Base-by-base conservation (phyloP, 2,888 invertebrate species). In the Mesoligia furuncula region DNA sequence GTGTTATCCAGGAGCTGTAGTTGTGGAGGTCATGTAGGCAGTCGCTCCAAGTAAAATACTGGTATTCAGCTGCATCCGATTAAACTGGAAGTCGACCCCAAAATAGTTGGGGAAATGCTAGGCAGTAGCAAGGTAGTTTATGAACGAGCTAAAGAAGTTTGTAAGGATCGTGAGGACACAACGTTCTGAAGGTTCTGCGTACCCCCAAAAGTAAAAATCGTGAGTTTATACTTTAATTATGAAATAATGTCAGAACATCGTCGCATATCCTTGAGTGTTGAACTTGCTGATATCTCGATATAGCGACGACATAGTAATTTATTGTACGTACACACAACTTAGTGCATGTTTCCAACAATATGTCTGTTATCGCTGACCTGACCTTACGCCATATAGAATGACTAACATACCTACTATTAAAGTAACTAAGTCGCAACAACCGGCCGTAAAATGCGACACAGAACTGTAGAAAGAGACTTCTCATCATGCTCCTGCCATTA, bases 291-390 rank as follows among this genome's bases (percentile, higher is more conserved):
- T 84, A 84, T 17, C 48, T 62, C 71, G 27, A 15, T 57, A n/a
- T 17, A 39, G 20, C 36, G 1, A 9, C 80, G 65, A 48, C 57
- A 65, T 57, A 51, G 59, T 57, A 79, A 39, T 71, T 42, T 54
- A 81, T 71, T 64, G 67, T 77, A 48, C 13, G 15, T 73, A n/a
- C 31, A 54, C 27, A 61, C 3, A 31, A 71, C 15, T 36, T 51
- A 65, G 42, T 77, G 80, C 70, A 72, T 54, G 61, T 61, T 79
- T 82, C 74, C 79, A 79, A 68, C 73, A 64, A 74, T 61, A 79
- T 36, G 2, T 59, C 15, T 70, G 48, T 81, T 84, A 84, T 84
- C 83, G 17, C 0, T 84, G 83, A 81, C 83, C 83, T 45, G 83
- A 84, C 83, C 83, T 84, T 84, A 84, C 57, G 24, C 81, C 45